Evolutionary conservation across 2,888 invertebrate genomes (phyloP).

Genomic region (Andricus curvator): DNA sequence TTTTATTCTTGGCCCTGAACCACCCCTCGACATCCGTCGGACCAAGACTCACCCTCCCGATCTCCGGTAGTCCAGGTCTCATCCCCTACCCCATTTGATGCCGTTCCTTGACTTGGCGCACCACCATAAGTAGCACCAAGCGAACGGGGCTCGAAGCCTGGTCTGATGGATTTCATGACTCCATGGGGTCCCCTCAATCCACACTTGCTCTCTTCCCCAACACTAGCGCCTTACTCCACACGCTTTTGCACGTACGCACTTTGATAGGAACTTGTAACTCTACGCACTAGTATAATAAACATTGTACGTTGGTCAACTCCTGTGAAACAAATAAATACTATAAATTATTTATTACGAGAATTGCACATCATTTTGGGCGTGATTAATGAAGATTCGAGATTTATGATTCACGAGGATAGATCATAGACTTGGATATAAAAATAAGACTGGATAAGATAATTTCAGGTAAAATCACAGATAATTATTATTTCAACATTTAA

Average conservation of each 20-base stretch:
- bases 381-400: no score
- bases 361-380: neutral
- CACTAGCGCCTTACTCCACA: conserved; percentile 50
- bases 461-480: no score
- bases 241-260: conserved; percentile 56
- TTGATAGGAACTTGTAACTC: conserved; percentile 36
- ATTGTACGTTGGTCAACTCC: conserved; percentile 1
- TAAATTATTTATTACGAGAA: neutral
- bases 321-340: neutral
- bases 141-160: conserved; percentile 69
- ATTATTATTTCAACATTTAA: no score
- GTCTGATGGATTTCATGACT: conserved; percentile 76
- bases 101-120: conserved; percentile 65
- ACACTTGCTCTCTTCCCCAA: conserved; percentile 64
- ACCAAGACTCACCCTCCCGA: conserved; percentile 31
- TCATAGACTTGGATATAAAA: no score
- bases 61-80: conserved; percentile 54
- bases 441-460: no score
- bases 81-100: conserved; percentile 66
- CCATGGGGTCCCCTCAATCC: conserved; percentile 74
- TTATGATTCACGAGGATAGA: no score
- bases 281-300: conserved; percentile 6
- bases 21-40: conserved; percentile 43
- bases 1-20: conserved; percentile 69
- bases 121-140: conserved; percentile 64